Evolutionary conservation across 2,113 vertebrate species (phyloP).

Genomic region (Melanostigma gelatinosum): DNA sequence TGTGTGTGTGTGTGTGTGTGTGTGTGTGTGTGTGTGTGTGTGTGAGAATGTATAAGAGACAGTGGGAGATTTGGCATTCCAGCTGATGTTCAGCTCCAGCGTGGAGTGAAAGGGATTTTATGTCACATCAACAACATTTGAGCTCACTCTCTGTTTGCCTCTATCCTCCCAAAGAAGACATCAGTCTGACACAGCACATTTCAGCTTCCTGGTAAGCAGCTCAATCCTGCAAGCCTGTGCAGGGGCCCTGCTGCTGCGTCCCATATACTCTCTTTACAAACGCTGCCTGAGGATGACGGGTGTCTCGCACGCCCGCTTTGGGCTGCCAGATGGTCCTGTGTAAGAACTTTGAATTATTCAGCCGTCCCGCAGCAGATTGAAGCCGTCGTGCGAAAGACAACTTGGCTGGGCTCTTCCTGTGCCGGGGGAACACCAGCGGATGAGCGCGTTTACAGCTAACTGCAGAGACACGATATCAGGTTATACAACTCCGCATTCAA

Average conservation of each 20-base stretch:
- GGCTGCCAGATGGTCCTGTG: constrained; percentile 72
- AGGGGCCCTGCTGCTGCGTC: constrained; percentile 29
- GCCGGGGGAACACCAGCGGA: constrained; percentile 41
- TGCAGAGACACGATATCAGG: constrained; percentile 23
- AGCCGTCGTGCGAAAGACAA: constrained; percentile 72
- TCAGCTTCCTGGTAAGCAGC: constrained; percentile 45
- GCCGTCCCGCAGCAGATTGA: constrained; percentile 74
- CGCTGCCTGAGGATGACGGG: constrained; percentile 52
- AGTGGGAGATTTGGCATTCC: background rate
- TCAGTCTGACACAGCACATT: constrained; percentile 54
- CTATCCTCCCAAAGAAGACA: constrained; percentile 33
- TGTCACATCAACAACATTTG: constrained; percentile 51
- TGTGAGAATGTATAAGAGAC: background rate
- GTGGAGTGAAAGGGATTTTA: constrained; percentile 38
- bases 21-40: constrained; percentile 6
- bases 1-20: background rate
- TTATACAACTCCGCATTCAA: constrained; percentile 47
- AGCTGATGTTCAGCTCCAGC: constrained; percentile 7
- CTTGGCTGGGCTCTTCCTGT: constrained; percentile 56
- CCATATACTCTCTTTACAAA: constrained; percentile 29
- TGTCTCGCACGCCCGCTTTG: constrained; percentile 38
- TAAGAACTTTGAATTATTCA: constrained; percentile 79
- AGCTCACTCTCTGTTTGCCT: constrained; percentile 38
- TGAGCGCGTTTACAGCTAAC: background rate
- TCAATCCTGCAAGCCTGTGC: constrained; percentile 17